These are phyloP conservation scores for Halocaridina rubra DNA, from an alignment of 2,888 invertebrate genomes.

Conservation along the genomic window DNA sequence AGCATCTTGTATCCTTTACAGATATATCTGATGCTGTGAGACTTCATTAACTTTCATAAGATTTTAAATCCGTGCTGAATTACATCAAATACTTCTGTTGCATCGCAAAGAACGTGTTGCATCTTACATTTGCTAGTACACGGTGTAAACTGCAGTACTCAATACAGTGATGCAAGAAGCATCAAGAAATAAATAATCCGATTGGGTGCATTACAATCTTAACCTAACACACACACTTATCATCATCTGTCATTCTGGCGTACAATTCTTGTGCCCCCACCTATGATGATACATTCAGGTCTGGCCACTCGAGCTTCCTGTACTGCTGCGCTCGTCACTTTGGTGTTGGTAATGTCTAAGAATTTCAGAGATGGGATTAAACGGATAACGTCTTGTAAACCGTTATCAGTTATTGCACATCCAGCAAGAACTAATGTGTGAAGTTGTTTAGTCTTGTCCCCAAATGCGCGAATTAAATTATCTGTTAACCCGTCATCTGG, in stretches of 20 bases:
- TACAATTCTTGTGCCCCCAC: constrained; percentile 34
- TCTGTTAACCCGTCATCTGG: constrained; percentile 57
- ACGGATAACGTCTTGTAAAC: constrained; percentile 43
- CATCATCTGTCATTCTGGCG: constrained; percentile 42
- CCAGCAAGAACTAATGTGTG: constrained; percentile 50
- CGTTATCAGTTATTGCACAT: constrained; percentile 58
- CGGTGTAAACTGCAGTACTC: no score
- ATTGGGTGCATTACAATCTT: no score
- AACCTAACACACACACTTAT: no score
- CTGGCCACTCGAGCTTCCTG: constrained; percentile 47
- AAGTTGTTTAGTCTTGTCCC: constrained; percentile 33
- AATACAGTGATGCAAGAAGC: no score
- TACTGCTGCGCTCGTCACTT: constrained; percentile 42
- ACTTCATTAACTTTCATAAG: no score
- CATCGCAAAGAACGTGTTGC: no score
- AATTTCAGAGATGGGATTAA: constrained; percentile 33
- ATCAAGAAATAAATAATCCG: no score
- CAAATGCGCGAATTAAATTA: constrained; percentile 34
- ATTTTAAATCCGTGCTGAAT: no score
- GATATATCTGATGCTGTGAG: no score
- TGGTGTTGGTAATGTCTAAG: constrained; percentile 50
- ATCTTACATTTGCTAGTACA: no score
- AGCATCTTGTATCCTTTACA: no score
- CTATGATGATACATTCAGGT: constrained; percentile 41
- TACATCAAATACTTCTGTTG: no score